Evolutionary conservation across 2,113 vertebrate species (phyloP).

Genomic region (Campylomormyrus tamandua): DNA sequence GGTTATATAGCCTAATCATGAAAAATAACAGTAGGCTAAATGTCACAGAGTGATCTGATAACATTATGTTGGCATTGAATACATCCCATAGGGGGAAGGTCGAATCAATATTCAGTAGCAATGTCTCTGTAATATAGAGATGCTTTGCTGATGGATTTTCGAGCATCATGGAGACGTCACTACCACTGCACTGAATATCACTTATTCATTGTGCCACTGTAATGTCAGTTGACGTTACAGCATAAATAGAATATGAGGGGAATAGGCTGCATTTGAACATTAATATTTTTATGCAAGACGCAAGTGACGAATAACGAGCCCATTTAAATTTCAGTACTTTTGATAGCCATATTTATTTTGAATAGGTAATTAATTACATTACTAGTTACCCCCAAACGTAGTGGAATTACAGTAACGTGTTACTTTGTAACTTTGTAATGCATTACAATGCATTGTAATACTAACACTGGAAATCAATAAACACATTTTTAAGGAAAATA

Average conservation of each 20-base stretch:
- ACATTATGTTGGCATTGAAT: background rate
- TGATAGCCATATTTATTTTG: background rate
- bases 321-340: background rate
- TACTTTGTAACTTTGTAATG: background rate
- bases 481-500: background rate
- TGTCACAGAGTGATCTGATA: background rate
- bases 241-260: background rate
- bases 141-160: no score
- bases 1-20: background rate
- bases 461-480: background rate
- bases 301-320: no score
- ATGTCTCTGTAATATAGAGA: background rate
- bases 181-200: no score
- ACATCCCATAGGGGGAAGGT: background rate
- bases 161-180: no score
- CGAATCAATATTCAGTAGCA: background rate
- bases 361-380: background rate
- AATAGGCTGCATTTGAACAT: background rate
- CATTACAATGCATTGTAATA: background rate
- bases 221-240: background rate
- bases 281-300: background rate
- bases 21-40: background rate
- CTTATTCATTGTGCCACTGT: background rate
- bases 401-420: background rate
- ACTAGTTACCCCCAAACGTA: background rate